Evolutionary conservation across 1,140 invertebrate species (phyloP), one percentile per base, ranked within the genome.

Genomic region (Zaprionus lachaisei): DNA sequence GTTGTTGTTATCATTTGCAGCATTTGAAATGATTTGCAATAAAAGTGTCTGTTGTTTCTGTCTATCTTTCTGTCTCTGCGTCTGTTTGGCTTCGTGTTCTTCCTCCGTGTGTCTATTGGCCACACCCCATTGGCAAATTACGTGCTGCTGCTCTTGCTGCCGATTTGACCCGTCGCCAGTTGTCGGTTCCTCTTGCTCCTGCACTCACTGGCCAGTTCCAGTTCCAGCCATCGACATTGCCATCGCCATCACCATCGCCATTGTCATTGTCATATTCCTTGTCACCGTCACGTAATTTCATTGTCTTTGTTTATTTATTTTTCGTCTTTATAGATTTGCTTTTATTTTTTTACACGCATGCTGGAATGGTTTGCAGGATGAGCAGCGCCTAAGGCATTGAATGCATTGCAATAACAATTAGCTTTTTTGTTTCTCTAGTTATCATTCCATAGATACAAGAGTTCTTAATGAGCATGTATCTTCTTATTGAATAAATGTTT

Each of bases 1-100:
- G 61, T 65, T 79, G 73, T 81, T 87, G 78, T 84, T 89, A 87
- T 81, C 84, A 87, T 83, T 87, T 87, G 84, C 84, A 87, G 84
- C 81, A 89, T 87, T 87, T 87, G 84, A 87, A 87, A 87, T 87
- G 84, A 87, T 87, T 87, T 87, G 84, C 84, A 87, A 89, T 89
- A 89, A 89, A 89, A 84, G 84, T 90, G 84, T 89, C 84, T 90
- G 84, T 70, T 73, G 73, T 49, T 22, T 49, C 47, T 49, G 47
- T 49, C 9, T 49, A 9, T 51, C 47, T 24, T 1, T 49, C 11
- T 22, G 20, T 11, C 44, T 17, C 15, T 47, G 5, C n/a, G 44
- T 47, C 44, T 9, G 17, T 20, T 1, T 14, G 14, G n/a, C 41
- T 44, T 17, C 41, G 6, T 17, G n/a, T 17, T 51, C 47, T 24